Evolutionary conservation across 2,113 vertebrate species (phyloP).

Genomic region (Archilochus colubris): DNA sequence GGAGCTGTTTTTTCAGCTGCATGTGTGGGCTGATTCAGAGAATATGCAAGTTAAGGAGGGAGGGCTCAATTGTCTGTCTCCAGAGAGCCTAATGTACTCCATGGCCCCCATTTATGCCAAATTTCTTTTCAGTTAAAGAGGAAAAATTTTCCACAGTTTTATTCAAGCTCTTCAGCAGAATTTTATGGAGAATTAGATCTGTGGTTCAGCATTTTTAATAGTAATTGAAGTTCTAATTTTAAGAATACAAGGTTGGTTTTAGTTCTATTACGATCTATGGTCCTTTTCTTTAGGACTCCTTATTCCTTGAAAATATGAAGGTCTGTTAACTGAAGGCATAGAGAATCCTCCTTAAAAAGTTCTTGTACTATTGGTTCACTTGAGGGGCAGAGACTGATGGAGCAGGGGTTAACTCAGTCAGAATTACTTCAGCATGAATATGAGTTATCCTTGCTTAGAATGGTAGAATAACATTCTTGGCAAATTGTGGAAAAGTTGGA

Average conservation of each 20-base stretch:
- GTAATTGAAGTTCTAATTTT: slow-evolving; percentile 28
- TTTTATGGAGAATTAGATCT: slow-evolving; percentile 25
- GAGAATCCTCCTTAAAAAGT: not conserved
- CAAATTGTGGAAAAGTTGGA: not conserved
- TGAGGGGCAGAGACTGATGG: not conserved
- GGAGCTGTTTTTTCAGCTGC: not conserved
- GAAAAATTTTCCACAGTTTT: not conserved
- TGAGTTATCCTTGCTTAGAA: not conserved
- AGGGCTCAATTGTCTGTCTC: not conserved
- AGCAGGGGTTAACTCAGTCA: not conserved
- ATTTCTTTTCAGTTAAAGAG: not conserved
- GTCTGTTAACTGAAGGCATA: not conserved
- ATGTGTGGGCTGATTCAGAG: not conserved
- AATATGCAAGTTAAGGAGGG: not conserved
- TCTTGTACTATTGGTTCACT: not conserved
- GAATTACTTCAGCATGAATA: not conserved
- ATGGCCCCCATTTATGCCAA: not conserved
- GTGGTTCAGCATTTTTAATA: slow-evolving; percentile 3
- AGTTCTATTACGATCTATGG: not conserved
- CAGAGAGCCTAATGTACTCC: not conserved
- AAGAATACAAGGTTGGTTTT: not conserved
- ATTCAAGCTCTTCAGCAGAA: not conserved
- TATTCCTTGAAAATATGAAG: not conserved
- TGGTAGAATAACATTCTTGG: not conserved
- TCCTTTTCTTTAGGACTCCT: not conserved